These are phyloP conservation scores for Phalloptychus januarius DNA, from an alignment of 2,797 vertebrate genomes.

Conservation along the genomic window DNA sequence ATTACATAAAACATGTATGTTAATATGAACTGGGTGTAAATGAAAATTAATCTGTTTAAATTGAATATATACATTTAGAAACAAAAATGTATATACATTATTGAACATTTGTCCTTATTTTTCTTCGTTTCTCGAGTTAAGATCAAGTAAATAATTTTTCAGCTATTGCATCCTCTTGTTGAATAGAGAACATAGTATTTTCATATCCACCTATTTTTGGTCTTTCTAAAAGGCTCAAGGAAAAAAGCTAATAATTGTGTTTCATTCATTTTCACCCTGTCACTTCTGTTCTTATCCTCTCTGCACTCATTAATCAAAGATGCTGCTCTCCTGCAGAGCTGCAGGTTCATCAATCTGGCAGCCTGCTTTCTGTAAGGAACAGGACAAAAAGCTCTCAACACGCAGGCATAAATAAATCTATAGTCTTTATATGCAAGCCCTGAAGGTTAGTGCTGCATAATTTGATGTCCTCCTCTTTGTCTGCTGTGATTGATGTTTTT, in stretches of 20 bases:
- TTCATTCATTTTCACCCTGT: slow-evolving; percentile 74
- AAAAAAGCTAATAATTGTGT: slow-evolving; percentile 70
- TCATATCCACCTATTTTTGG: slow-evolving; percentile 7
- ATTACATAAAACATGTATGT: background rate
- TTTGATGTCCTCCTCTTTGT: slow-evolving; percentile 91
- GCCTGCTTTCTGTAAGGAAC: slow-evolving; percentile 87
- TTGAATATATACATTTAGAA: background rate
- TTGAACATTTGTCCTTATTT: background rate
- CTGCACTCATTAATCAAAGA: slow-evolving; percentile 91
- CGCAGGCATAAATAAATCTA: slow-evolving; percentile 92
- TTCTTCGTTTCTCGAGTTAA: slow-evolving; percentile 14
- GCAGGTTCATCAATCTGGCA: slow-evolving; percentile 92
- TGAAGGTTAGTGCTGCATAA: slow-evolving; percentile 98
- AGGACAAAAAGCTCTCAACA: slow-evolving; percentile 85
- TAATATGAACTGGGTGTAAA: background rate
- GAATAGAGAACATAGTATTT: slow-evolving; percentile 19
- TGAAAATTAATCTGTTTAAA: background rate
- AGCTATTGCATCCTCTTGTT: slow-evolving; percentile 1
- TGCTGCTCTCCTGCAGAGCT: slow-evolving; percentile 85
- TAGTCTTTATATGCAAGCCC: slow-evolving; percentile 93
- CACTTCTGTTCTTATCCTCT: slow-evolving; percentile 80
- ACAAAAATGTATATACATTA: background rate
- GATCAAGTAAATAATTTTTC: slow-evolving; percentile 16
- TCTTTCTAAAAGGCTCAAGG: slow-evolving; percentile 16
- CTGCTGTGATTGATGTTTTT: slow-evolving; percentile 93